Base-by-base conservation (phyloP, 2,113 vertebrate genomes). In the Zonotrichia leucophrys region DNA sequence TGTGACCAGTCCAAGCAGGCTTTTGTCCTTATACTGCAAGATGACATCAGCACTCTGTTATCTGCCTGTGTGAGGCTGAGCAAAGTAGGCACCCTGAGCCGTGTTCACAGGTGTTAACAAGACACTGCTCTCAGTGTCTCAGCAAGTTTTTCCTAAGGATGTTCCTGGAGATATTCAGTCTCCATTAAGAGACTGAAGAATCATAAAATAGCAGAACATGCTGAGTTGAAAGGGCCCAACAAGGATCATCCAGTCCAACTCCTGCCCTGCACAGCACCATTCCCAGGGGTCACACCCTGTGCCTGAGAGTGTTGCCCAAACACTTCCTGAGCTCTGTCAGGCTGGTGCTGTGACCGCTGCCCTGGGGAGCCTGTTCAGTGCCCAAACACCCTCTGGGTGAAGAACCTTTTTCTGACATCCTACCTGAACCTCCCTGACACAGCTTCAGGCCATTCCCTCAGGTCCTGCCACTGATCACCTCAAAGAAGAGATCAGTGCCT, bases 321-420 rank as follows among this genome's bases (percentile, higher is more conserved):
- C 0, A 0, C 8, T 23, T 46, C 6, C 9, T 1, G 4, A 33
- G 0, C 10, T 77, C 22, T 69, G 28, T 12, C 64, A 60, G 46
- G 23, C 10, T 46, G 63, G 7, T 22, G 39, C 18, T 60, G 33
- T 69, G 33, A 69, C 12, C 33, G 8, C 22, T 19, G 1, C 22
- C 22, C 55, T 69, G 64, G 19, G 27, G 19, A 69, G 15, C 22
- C 37, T 62, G 46, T 46, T 53, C 55, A 59, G 35, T 25, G 35
- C 12, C 25, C 16, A 49, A 2, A 0, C 8, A 14, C 10, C 15
- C 15, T 13, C 39, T 53, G 23, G 28, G 3, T 2, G 23, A 62
- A 78, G n/a, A 62, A 13, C 1, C 6, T 53, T 46, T 46, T 53
- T 5, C 19, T 70, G 39, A n/a, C 2, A 53, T 16, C 8, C 55